phyloP scores from a whole-genome alignment of 2,113 vertebrate genomes.

The Phaethon lepturus region DNA sequence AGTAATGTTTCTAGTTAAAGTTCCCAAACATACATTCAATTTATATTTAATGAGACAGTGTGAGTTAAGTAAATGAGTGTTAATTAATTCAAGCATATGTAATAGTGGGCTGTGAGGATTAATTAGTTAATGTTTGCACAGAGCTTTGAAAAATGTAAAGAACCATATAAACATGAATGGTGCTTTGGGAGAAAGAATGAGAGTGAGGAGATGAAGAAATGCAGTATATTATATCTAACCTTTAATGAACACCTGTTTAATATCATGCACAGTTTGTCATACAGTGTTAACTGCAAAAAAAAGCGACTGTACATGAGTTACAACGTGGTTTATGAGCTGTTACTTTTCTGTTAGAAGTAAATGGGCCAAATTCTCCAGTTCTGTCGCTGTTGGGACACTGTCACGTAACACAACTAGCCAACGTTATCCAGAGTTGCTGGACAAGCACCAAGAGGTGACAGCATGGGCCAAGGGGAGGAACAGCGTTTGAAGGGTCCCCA shows the following conservation, averaged over 20 bases:
- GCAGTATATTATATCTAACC: background rate
- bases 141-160: slow-evolving; percentile 17
- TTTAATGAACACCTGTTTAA: background rate
- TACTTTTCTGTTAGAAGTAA: background rate
- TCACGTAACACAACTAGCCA: accelerated
- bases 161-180: background rate
- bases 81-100: slow-evolving; percentile 64
- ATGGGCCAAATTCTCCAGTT: background rate
- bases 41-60: slow-evolving; percentile 69
- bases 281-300: background rate
- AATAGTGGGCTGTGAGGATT: slow-evolving; percentile 28
- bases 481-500: background rate
- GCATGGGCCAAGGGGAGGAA: background rate
- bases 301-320: background rate
- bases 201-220: background rate
- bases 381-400: background rate
- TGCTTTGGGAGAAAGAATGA: background rate
- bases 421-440: background rate
- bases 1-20: slow-evolving; percentile 54
- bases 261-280: background rate
- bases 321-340: background rate
- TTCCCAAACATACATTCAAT: slow-evolving; percentile 67
- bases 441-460: background rate
- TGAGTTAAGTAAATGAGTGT: slow-evolving; percentile 51
- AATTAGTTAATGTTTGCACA: slow-evolving; percentile 44